Evolutionary conservation across 2,797 vertebrate genomes (phyloP).

Genomic region (Acanthornis magna): DNA sequence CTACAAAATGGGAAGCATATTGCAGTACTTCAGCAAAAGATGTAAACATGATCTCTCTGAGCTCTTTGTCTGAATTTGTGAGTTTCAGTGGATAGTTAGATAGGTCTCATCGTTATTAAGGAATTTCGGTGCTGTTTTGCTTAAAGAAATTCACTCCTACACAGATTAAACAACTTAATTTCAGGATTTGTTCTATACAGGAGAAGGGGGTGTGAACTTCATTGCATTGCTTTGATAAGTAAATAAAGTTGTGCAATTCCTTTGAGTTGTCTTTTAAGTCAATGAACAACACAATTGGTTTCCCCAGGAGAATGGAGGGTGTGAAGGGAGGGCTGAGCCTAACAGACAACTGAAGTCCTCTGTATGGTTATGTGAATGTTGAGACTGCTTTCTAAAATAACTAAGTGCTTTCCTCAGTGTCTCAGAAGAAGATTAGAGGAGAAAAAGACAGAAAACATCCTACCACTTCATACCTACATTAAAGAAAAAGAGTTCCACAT

Average conservation of each 20-base stretch:
- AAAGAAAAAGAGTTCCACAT: not conserved
- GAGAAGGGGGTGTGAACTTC: not conserved
- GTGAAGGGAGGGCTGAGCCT: not conserved
- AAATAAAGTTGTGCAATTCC: not conserved
- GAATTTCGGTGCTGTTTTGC: not conserved
- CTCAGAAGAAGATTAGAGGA: not conserved
- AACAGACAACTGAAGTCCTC: not conserved
- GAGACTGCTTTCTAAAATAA: not conserved
- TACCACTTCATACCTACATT: not conserved
- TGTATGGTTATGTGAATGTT: not conserved
- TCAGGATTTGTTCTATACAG: not conserved
- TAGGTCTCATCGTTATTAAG: not conserved
- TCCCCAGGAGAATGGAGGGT: not conserved
- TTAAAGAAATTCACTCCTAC: conserved; percentile 30
- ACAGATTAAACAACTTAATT: not conserved
- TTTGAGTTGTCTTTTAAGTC: not conserved
- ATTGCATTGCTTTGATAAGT: not conserved
- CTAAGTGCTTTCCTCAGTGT: not conserved
- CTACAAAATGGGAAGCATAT: not conserved
- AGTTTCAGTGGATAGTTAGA: not conserved
- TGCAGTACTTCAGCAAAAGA: not conserved
- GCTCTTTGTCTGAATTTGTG: not conserved
- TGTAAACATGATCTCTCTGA: not conserved
- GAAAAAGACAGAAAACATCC: not conserved
- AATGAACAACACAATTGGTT: not conserved